phyloP scores from a whole-genome alignment of 2,888 invertebrate species.

The Drosophila paramelanica region DNA sequence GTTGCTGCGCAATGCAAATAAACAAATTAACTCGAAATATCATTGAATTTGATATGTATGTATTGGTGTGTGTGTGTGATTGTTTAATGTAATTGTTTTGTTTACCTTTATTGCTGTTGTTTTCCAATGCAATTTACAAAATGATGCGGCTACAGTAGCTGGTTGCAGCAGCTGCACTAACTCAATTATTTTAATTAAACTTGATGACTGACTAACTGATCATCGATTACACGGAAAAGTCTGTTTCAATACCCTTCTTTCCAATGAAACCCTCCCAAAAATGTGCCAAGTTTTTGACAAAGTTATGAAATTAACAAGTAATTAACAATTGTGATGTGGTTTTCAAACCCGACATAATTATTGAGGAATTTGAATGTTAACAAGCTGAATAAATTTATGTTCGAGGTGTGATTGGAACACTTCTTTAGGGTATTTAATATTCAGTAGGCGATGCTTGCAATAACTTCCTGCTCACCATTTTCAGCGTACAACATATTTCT shows the following conservation, averaged over 20 bases:
- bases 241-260: neutral
- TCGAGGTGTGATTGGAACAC: neutral
- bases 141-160: conserved; percentile 34
- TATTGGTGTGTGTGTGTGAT: conserved; percentile 2
- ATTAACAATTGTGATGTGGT: too few relatives aligned
- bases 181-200: conserved; percentile 60
- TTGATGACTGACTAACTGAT: conserved; percentile 49
- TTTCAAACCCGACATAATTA: too few relatives aligned
- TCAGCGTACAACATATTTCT: neutral
- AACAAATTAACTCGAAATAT: conserved; percentile 76
- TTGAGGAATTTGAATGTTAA: too few relatives aligned
- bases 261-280: too few relatives aligned
- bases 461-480: neutral
- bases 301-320: too few relatives aligned
- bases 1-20: conserved; percentile 52
- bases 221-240: conserved; percentile 39
- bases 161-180: conserved; percentile 41
- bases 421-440: neutral
- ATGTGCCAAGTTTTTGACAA: too few relatives aligned
- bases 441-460: neutral
- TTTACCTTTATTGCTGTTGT: conserved; percentile 49
- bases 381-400: neutral
- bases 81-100: conserved; percentile 71
- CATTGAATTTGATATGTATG: conserved; percentile 49
- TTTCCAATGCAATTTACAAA: conserved; percentile 45